phyloP scores from a whole-genome alignment of 2,797 vertebrate species.

The Onychomys torridus region DNA sequence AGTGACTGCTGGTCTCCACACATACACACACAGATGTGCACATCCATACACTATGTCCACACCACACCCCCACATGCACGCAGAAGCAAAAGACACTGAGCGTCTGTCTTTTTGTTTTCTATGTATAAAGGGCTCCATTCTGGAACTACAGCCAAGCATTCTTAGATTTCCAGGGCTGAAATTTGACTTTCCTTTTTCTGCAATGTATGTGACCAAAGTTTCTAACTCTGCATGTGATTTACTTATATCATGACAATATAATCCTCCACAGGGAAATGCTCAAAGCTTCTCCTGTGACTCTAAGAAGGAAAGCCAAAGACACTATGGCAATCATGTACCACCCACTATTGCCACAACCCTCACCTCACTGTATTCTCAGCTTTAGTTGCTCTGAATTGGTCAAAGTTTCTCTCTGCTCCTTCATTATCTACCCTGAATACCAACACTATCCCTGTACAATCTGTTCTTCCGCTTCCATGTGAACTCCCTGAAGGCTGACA shows the following conservation, averaged over 20 bases:
- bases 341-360: not conserved
- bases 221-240: not conserved
- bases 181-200: not conserved
- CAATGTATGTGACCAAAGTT: not conserved
- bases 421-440: not conserved
- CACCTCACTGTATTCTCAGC: not conserved
- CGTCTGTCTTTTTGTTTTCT: not conserved
- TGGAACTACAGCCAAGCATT: not conserved
- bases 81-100: not conserved
- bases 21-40: not conserved
- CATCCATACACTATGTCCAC: not conserved
- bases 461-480: accelerated
- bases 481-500: not conserved
- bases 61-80: not conserved
- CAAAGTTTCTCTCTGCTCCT: not conserved
- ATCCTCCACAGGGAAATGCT: not conserved
- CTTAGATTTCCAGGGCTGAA: not conserved
- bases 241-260: not conserved
- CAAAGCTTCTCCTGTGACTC: not conserved
- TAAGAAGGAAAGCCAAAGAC: not conserved
- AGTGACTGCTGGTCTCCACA: not conserved
- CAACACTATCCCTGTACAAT: not conserved
- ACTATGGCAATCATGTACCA: not conserved
- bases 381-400: not conserved
- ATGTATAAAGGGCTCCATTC: not conserved